Conservation (phyloP, 2,113 vertebrate genomes). For the Pomatorhinus ruficollis region DNA sequence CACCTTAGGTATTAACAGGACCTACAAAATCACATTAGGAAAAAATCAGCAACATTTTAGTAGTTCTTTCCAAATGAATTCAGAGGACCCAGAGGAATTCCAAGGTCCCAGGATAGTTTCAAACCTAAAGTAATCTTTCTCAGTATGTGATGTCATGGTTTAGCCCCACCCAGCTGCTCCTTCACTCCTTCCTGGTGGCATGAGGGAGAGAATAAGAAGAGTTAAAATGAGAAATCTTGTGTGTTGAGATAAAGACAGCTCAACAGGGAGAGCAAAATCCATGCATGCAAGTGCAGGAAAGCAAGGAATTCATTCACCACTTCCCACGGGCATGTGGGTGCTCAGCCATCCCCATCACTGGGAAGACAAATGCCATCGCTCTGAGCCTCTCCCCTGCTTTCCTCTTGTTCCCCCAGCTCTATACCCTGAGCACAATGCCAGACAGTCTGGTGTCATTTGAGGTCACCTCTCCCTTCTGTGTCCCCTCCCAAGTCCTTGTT, state of each 20-base stretch:
- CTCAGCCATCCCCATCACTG: neutral
- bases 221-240: neutral
- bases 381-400: neutral
- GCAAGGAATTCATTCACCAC: neutral
- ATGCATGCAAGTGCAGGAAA: neutral
- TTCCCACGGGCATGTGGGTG: too few relatives aligned
- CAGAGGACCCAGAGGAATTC: neutral
- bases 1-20: neutral
- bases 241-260: neutral
- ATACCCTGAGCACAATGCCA: neutral
- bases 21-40: neutral
- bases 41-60: neutral
- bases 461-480: neutral
- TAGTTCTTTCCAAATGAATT: neutral
- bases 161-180: neutral
- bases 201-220: neutral
- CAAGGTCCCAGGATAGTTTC: neutral
- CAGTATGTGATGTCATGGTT: neutral
- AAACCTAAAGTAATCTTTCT: neutral
- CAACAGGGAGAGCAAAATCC: neutral
- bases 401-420: neutral
- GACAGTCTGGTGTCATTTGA: rapidly evolving
- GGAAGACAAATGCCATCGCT: neutral
- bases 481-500: neutral
- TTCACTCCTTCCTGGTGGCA: neutral